Evolutionary conservation across 2,797 vertebrate genomes (phyloP), one percentile per base, ranked within the genome.

Genomic region (Taenioides sp.): DNA sequence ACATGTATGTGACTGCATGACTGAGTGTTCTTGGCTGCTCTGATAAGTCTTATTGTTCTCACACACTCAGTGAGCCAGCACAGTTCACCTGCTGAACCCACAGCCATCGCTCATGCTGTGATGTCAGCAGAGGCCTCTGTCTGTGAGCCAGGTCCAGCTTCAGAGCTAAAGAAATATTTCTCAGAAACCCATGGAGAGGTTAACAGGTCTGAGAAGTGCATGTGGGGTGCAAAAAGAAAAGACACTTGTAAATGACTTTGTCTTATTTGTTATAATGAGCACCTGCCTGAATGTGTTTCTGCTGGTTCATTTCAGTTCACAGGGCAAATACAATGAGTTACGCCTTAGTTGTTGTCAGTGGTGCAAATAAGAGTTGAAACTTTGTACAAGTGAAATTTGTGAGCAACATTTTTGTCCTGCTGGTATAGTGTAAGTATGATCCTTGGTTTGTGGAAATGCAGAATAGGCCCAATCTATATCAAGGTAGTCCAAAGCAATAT

Each of bases 31-130:
- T 85, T 91, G 90, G 91, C 89, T 88, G 81, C 81, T 80, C 75
- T 27, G 78, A 81, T 69, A 68, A 74, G 86, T 80, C 84, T 81
- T 69, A 83, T 83, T 88, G 89, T 91, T 92, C 91, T 83, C 86
- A 68, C 80, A 78, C 81, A 74, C 79, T 77, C 76, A 70, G 77
- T 85, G 86, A 82, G 84, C 87, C 90, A 89, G 80, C 81, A 76
- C 77, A 81, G 81, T 81, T 93, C 91, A 90, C 91, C 92, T 91
- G 90, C 82, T 92, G 88, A 91, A 91, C 90, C 81, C 76, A 2
- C 78, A 84, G 88, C 84, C 85, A 90, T 92, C 83, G 80, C 89
- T 93, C 91, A 91, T 84, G 78, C 84, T 81, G 85, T 40, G 73
- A 88, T 84, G 87, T 92, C 89, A 89, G 83, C 64, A 78, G 71